Evolutionary conservation across 2,797 vertebrate species (phyloP), one percentile per base, ranked within the genome.

Genomic region (Leuciscus waleckii): DNA sequence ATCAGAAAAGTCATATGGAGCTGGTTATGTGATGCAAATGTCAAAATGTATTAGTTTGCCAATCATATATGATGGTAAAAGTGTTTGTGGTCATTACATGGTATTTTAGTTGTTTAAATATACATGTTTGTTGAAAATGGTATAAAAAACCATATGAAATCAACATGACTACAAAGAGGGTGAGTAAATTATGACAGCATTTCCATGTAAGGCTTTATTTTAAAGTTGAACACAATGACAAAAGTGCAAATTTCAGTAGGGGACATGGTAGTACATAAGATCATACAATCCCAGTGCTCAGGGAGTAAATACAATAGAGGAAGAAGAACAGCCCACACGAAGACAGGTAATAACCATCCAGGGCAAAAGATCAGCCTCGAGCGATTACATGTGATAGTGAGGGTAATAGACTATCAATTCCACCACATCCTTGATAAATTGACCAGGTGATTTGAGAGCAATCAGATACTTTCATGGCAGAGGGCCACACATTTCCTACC

Each of bases 391-490:
- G 75, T 77, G 61, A 87, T 70, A 68, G 77, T 63, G 63, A 58
- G 46, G 51, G 87, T 77, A 67, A 79, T 65, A 49, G 76, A 63
- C 83, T 87, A 81, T 80, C 79, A 89, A 61, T 83, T 89, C 75
- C 54, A 85, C 49, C 83, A 87, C 70, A 85, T 81, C 77, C 68
- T 58, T n/a, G 19, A 54, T 65, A 80, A 87, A 89, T 73, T 89
- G 85, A 35, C 76, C 61, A 75, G 80, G 81, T 80, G 79, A 83
- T 85, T 74, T 76, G 85, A 85, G 49, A 81, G 65, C 71, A 87
- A 85, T 79, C 54, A 77, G 26, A 71, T 35, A 29, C 76, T 58
- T 19, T 35, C 26, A 39, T 65, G 51, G 61, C 29, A 63, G 41
- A 70, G 17, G 16, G 67, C 71, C 39, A 63, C 54, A 85, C 0